Base-by-base conservation (phyloP, 1,140 invertebrate genomes). In the Rhagoletis pomonella region DNA sequence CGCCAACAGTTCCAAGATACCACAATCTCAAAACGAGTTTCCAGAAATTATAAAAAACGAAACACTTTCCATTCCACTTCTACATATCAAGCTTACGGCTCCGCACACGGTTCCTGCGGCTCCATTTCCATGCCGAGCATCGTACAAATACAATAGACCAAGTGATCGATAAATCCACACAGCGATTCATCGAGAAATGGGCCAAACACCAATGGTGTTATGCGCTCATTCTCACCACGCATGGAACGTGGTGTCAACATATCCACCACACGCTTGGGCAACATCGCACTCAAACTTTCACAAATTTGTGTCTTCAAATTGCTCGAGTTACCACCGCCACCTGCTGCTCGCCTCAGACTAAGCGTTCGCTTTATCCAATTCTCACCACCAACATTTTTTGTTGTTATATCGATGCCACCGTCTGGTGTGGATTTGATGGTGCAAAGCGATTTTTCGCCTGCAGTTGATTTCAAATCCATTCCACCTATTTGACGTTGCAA, bases 401-500 rank as follows among this genome's bases (percentile, higher is more conserved):
- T 55, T 10, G 3, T 85, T 55, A 85, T 85, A 17, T 85, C 14
- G 50, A 29, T 44, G 59, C 14, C n/a, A 17, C 6, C 7, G 9
- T 19, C 12, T 17, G 62, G 44, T 47, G 85, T 86, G 7, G 59
- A 12, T 3, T 39, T 17, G 58, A 86, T 39, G 7, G n/a, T 60
- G 14, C 29, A 60, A 5, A 62, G 85, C 12, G 85, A 60, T 62
- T 65, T 39, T 44, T 86, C 85, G 39, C 12, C 47, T 9, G 73
- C 73, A 19, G 73, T 42, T 47, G 44, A 7, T 55, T 81, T 81
- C 14, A 81, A 81, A 55, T 81, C 73, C 39, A 59, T 86, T n/a
- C 42, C 62, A 47, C 85, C 62, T 55, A 86, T 86, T 65, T 86
- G 85, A n/a, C 50, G 85, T 86, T 86, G 85, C 17, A 86, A 50